phyloP scores from a whole-genome alignment of 1,140 invertebrate species.

The Tetranychus urticae region DNA sequence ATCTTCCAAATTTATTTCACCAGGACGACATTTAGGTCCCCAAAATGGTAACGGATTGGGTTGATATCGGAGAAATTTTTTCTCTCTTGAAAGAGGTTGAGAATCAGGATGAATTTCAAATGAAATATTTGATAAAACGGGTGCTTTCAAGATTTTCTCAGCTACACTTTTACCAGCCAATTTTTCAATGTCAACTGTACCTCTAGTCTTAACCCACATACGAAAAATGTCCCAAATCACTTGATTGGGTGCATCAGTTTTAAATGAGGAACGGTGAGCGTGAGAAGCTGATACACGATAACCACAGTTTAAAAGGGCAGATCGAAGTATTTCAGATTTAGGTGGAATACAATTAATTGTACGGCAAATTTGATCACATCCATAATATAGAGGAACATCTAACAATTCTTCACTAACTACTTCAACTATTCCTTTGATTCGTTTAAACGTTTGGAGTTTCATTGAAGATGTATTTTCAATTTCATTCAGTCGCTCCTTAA shows the following conservation, averaged over 20 bases:
- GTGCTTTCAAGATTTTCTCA: slow-evolving; percentile 7
- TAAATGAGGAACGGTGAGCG: slow-evolving; percentile 58
- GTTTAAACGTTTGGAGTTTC: slow-evolving; percentile 31
- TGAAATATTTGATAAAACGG: background rate
- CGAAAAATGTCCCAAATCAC: slow-evolving; percentile 84
- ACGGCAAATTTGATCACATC: slow-evolving; percentile 34
- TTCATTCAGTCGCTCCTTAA: background rate
- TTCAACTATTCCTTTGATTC: slow-evolving; percentile 36
- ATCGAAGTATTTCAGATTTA: slow-evolving; percentile 38
- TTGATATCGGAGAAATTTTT: slow-evolving; percentile 52
- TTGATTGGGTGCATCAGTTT: slow-evolving; percentile 66
- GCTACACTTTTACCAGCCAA: slow-evolving; percentile 7
- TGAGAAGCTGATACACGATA: slow-evolving; percentile 81
- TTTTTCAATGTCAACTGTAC: slow-evolving; percentile 15
- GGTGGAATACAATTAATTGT: slow-evolving; percentile 30
- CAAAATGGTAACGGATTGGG: slow-evolving; percentile 58
- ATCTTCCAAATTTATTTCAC: background rate
- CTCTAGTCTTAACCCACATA: slow-evolving; percentile 35
- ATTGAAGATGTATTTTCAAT: background rate
- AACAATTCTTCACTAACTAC: slow-evolving; percentile 39
- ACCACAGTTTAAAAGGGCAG: slow-evolving; percentile 76
- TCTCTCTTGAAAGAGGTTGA: slow-evolving; percentile 49
- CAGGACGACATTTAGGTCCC: slow-evolving; percentile 43
- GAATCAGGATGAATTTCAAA: slow-evolving; percentile 39
- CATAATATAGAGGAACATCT: slow-evolving; percentile 68